Percentiles rank a stretch among this genome's conserved stretches.
Conservation (phyloP, 2,888 invertebrate species). For the Paralinhomoeus sp. region DNA sequence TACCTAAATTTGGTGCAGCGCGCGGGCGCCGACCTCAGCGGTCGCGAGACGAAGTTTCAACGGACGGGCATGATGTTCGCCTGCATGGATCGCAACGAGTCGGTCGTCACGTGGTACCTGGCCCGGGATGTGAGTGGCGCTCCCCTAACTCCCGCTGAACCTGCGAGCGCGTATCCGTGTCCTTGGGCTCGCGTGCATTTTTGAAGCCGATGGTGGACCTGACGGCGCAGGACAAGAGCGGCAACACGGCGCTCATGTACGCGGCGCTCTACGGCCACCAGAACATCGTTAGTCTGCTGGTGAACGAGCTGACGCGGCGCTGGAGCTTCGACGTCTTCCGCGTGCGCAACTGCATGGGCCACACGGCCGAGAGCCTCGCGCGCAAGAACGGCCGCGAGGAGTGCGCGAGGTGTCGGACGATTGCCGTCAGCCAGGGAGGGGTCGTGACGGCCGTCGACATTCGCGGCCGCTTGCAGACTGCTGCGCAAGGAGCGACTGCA, state of each 20-base stretch:
- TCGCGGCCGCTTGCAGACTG: conserved; percentile 1
- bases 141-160: neutral
- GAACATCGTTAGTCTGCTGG: conserved; percentile 1
- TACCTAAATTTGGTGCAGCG: conserved; percentile 3
- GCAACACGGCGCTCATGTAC: conserved; percentile 6
- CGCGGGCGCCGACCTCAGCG: conserved; percentile 1
- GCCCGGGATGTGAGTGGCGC: neutral
- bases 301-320: conserved; percentile 1
- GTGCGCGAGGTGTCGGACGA: neutral
- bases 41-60: neutral
- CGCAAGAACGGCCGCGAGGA: conserved; percentile 4
- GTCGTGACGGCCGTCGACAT: too few relatives aligned
- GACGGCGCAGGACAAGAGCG: conserved; percentile 1
- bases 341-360: conserved; percentile 4
- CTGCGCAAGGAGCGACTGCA: conserved; percentile 2
- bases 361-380: conserved; percentile 5
- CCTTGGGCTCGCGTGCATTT: too few relatives aligned
- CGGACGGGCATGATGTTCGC: conserved; percentile 5
- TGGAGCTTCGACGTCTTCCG: conserved; percentile 5
- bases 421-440: neutral
- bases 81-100: neutral
- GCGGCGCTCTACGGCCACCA: conserved; percentile 3
- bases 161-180: too few relatives aligned
- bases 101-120: neutral
- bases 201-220: conserved; percentile 2